Evolutionary conservation across 2,113 vertebrate genomes (phyloP).

Genomic region (Macrotis lagotis): DNA sequence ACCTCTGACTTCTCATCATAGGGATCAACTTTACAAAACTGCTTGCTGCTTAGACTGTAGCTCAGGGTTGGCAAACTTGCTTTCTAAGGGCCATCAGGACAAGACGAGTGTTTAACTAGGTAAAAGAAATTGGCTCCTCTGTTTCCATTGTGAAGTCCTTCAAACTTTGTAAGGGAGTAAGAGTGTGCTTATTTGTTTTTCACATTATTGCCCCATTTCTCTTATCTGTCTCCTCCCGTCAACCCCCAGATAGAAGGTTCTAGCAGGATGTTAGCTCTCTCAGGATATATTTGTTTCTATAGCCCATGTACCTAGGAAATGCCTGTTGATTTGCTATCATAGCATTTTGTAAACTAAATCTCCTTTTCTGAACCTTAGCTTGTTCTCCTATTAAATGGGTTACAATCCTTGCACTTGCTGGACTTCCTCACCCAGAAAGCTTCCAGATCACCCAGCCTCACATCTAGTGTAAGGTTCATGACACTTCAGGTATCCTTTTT

Average conservation of each 20-base stretch:
- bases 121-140: background rate
- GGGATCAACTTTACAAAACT: background rate
- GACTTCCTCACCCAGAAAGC: background rate
- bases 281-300: background rate
- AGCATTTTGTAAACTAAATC: background rate
- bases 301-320: background rate
- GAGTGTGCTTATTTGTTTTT: background rate
- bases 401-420: background rate
- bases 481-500: background rate
- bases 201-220: background rate
- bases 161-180: background rate
- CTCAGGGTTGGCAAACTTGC: background rate
- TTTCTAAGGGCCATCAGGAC: background rate
- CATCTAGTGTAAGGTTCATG: background rate
- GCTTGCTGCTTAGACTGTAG: background rate
- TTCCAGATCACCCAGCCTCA: background rate
- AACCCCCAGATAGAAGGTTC: too few species aligned
- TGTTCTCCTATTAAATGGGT: background rate
- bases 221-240: background rate
- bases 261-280: background rate
- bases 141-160: background rate
- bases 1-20: background rate
- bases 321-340: background rate
- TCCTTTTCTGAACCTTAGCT: background rate
- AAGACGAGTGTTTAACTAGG: background rate